Evolutionary conservation across 2,113 vertebrate genomes (phyloP), one percentile per base, ranked within the genome.

Genomic region (Limanda limanda): DNA sequence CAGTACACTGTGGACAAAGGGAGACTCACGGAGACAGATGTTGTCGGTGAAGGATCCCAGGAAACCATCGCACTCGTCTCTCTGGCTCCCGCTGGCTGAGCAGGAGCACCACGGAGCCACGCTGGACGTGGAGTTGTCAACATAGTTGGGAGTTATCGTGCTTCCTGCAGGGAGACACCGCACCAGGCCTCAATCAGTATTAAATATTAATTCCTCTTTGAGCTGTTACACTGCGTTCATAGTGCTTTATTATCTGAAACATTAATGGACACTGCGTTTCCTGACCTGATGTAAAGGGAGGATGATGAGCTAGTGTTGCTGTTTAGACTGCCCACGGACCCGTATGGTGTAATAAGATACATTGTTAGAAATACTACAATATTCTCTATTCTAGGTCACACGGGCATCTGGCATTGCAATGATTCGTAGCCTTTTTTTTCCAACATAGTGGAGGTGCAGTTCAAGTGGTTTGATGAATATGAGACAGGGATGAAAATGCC

Each of bases 21-120:
- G 56, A 63, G 31, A 95, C 97, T 96, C 93, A 99, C 98, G 87
- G 78, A 99, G 96, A 84, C 97, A 99, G 87, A 92, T 89, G 92
- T 98, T 99, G 82, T 85, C 83, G 14, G 94, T 95, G 93, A 98
- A 99, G 91, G 93, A 95, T 77, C 81, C 64, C 52, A 96, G 94
- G 86, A 97, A 95, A 59, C 83, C 84, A 6, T 95, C 89, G 59
- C 98, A 99, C 20, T 97, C 95, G 13, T 96, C 92, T 72, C 92
- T 94, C 83, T 92, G 93, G 72, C 96, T 97, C 74, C 96, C 97
- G 1, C 95, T 96, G 80, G 92, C 95, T 47, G 95, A 94, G 86
- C 98, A 99, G 0, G 96, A 95, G 71, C 98, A 99, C 95, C 96
- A 97, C 3, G 97, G 93, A 47, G 96, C 95, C 78, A 97, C 94